Conservation (phyloP, 2,113 vertebrate species). For the Tiliqua scincoides region DNA sequence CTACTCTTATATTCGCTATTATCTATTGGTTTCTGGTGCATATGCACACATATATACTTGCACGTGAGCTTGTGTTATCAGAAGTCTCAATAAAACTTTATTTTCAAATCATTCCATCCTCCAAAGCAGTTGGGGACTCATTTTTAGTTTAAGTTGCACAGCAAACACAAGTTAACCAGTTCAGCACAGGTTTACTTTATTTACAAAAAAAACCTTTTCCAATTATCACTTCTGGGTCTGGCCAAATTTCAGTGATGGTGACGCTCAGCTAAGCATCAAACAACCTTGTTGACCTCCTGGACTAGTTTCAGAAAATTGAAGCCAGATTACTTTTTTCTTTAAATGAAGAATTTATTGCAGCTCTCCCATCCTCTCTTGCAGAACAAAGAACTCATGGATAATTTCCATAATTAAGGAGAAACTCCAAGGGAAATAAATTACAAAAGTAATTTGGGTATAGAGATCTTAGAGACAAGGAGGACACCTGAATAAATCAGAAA, state of each 20-base stretch:
- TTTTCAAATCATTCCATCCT: neutral
- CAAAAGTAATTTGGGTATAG: neutral
- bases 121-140: neutral
- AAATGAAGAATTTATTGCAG: conserved; percentile 2
- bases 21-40: neutral
- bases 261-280: neutral
- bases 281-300: conserved; percentile 22
- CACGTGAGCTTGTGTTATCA: neutral
- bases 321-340: conserved; percentile 12
- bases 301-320: conserved; percentile 49
- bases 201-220: conserved; percentile 38
- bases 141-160: neutral
- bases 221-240: conserved; percentile 27
- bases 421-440: accelerated
- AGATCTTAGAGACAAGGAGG: neutral
- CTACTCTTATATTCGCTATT: neutral
- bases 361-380: conserved; percentile 3
- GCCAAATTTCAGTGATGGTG: conserved; percentile 24
- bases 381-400: conserved; percentile 55
- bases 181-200: neutral
- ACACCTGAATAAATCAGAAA: conserved; percentile 28
- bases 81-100: neutral
- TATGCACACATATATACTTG: neutral
- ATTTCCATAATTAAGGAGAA: conserved; percentile 42
- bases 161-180: conserved; percentile 2